These are phyloP conservation scores for Enteromius viviparus DNA, from an alignment of 2,797 vertebrate species.

Conservation along the genomic window DNA sequence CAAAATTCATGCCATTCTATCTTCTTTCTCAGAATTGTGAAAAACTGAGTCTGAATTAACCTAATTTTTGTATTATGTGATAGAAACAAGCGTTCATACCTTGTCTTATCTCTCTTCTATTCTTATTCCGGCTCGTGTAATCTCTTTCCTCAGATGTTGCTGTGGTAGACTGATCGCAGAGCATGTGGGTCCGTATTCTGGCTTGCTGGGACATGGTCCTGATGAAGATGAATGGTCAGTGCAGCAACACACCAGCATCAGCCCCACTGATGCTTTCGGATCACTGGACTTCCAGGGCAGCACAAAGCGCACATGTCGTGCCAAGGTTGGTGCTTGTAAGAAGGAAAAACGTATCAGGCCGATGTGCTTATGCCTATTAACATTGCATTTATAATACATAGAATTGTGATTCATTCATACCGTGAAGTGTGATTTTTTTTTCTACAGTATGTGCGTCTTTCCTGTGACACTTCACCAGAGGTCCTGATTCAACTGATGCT, in stretches of 20 bases:
- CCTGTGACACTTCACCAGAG: constrained; percentile 87
- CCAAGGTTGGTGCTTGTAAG: constrained; percentile 82
- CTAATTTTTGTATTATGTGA: background rate
- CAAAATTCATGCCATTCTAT: background rate
- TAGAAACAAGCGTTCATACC: background rate
- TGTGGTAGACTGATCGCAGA: constrained; percentile 91
- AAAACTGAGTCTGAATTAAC: background rate
- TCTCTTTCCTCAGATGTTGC: constrained; percentile 81
- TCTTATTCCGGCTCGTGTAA: background rate
- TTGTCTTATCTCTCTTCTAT: background rate
- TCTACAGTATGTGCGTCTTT: constrained; percentile 88
- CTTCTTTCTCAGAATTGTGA: background rate
- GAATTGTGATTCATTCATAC: background rate
- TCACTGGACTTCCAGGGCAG: constrained; percentile 93
- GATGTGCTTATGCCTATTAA: background rate
- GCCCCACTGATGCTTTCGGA: constrained; percentile 91
- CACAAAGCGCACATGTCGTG: constrained; percentile 86
- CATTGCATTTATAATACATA: background rate
- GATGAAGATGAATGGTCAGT: constrained; percentile 83
- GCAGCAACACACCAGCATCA: constrained; percentile 83
- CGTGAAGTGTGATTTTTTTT: constrained; percentile 24
- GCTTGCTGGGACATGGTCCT: constrained; percentile 64
- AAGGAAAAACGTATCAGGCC: background rate
- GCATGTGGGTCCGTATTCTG: constrained; percentile 77
- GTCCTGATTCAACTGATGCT: constrained; percentile 89